Base-by-base conservation (phyloP, 2,797 vertebrate genomes). In the Tympanoctomys barrerae region DNA sequence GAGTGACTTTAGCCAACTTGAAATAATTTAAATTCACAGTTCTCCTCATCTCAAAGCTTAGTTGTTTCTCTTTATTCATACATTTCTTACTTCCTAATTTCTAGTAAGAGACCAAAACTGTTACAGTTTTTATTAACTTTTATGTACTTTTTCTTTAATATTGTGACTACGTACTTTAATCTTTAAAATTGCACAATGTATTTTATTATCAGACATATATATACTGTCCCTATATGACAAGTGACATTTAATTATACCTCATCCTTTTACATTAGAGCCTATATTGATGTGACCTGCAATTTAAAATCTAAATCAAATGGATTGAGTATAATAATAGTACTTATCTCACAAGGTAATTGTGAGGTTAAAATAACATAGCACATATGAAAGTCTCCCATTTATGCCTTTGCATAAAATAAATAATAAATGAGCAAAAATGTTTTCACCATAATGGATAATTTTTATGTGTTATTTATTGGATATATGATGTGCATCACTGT, bases 11-110 rank as follows among this genome's bases (percentile, higher is more conserved):
- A 83, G 7, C 4, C 8, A 24, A 61, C 62, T 83, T 87, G 46
- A 95, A 94, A 79, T 66, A 86, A 33, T 75, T 82, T 62, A 33
- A 52, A n/a, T 12, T 14, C 78, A 85, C n/a, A 85, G 39, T n/a
- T 0, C 75, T 12, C 68, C 3, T 7, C 42, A 90, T 78, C 7
- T 71, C 90, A 82, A 49, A 78, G 61, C 6, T 71, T 89, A 82
- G 19, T 78, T 89, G 49, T 77, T 28, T 77, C 26, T 28, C 19
- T 2, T 59, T 91, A 31, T 62, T 64, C n/a, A 62, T 46, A 12
- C 70, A 71, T 66, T 64, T 90, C 16, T 57, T 13, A 0, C 91
- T 85, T 87, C 2, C 3, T 68, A 57, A 49, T 5, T 85, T 92
- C 5, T 1, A 84, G 2, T 14, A 46, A 75, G 28, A 59, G 28